Percentiles rank a stretch among this genome's conserved stretches.
Conservation (phyloP, 2,888 invertebrate genomes). For the Stenoptilia bipunctidactyla region DNA sequence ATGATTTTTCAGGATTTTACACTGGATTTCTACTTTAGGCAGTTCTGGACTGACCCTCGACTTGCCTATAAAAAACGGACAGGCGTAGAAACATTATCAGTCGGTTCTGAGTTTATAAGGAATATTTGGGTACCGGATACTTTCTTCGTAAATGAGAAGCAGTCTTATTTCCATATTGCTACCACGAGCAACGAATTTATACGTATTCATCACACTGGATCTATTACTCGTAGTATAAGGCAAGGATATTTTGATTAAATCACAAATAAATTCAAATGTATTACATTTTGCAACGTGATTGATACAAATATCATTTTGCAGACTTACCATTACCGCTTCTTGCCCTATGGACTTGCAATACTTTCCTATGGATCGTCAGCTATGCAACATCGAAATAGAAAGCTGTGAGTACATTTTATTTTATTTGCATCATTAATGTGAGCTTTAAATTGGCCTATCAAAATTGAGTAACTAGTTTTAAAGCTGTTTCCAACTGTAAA, state of each 20-base stretch:
- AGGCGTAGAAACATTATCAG: constrained; percentile 91
- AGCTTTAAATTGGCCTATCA: too few relatives aligned
- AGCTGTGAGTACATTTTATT: constrained; percentile 84
- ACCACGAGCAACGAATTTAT: constrained; percentile 99
- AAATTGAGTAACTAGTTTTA: too few relatives aligned
- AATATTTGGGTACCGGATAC: constrained; percentile 99
- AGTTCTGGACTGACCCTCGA: constrained; percentile 97
- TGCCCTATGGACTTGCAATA: constrained; percentile 97
- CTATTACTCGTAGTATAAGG: constrained; percentile 95
- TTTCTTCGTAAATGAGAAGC: constrained; percentile 99
- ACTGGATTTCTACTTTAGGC: constrained; percentile 97
- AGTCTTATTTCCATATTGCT: constrained; percentile 99
- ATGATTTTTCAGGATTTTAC: constrained; percentile 85
- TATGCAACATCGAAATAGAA: constrained; percentile 95
- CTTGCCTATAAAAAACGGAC: constrained; percentile 90
- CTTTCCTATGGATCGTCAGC: constrained; percentile 96
- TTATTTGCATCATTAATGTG: too few relatives aligned
- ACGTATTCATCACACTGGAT: constrained; percentile 94
- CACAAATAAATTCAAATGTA: too few relatives aligned
- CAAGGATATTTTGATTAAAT: constrained; percentile 44
- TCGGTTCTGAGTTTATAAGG: constrained; percentile 95
- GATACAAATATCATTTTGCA: constrained; percentile 46
- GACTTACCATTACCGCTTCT: constrained; percentile 94
- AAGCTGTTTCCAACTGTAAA: too few relatives aligned
- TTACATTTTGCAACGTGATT: too few relatives aligned